These are phyloP conservation scores for Nasua narica DNA, from an alignment of 2,797 vertebrate genomes.

Conservation along the genomic window DNA sequence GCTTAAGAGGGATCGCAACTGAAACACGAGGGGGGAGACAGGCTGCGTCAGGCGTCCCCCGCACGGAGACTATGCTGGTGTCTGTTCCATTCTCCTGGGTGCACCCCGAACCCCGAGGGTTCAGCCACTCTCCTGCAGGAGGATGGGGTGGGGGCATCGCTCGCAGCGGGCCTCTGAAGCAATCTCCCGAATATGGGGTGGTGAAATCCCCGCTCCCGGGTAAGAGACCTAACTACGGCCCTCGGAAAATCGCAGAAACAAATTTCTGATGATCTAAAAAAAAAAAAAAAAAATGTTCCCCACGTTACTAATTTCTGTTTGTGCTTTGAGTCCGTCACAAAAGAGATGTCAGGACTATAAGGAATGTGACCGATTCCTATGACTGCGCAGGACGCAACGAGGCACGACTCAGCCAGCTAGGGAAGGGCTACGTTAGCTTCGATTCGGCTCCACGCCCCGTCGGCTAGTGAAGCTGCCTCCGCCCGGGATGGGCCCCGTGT, in stretches of 20 bases:
- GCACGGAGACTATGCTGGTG: fast-evolving
- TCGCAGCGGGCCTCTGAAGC: not conserved
- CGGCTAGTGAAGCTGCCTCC: not conserved
- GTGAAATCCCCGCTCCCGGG: not conserved
- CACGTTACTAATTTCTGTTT: not conserved
- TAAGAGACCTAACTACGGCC: not conserved
- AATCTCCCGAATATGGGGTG: not conserved
- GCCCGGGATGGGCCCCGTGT: not conserved
- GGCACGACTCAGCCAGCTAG: not conserved
- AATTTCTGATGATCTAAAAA: not conserved
- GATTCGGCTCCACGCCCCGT: not conserved
- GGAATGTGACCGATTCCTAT: not conserved
- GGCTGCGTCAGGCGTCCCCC: not conserved
- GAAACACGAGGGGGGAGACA: not conserved
- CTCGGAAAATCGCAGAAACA: not conserved
- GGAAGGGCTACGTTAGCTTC: not conserved
- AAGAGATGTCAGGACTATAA: not conserved
- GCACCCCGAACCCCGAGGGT: no score
- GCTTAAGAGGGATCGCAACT: not conserved
- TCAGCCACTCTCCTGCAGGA: not conserved
- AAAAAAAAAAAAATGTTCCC: not conserved
- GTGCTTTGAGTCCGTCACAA: not conserved
- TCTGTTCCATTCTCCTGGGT: not conserved
- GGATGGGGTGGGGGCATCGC: not conserved
- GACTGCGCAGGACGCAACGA: not conserved